Conservation (phyloP, 1,140 invertebrate genomes). For the Eumeta japonica region DNA sequence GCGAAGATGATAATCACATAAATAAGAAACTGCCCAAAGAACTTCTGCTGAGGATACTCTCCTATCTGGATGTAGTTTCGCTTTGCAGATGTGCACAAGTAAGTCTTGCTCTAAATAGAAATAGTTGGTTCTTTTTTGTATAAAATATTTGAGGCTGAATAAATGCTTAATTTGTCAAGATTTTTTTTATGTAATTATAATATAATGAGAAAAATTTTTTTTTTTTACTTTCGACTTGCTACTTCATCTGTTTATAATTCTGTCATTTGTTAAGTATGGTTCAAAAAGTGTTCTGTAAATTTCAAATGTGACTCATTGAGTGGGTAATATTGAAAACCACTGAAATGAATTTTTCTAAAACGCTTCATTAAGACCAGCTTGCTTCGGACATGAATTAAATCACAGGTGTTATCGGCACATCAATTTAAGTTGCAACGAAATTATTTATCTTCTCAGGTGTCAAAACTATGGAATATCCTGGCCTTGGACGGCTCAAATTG, state of each 20-base stretch:
- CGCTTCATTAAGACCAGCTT: not conserved
- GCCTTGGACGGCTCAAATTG: slow-evolving; percentile 99
- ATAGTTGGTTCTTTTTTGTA: not conserved
- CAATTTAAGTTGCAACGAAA: too few relatives aligned
- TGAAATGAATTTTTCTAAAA: too few relatives aligned
- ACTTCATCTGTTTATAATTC: too few relatives aligned
- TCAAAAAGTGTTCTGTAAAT: too few relatives aligned
- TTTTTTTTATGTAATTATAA: not conserved
- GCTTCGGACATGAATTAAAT: not conserved
- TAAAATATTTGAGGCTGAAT: slow-evolving; percentile 1
- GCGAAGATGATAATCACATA: slow-evolving; percentile 84
- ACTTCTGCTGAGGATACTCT: slow-evolving; percentile 92
- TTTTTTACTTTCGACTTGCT: too few relatives aligned
- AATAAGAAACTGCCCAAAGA: slow-evolving; percentile 97
- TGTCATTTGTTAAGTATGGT: too few relatives aligned
- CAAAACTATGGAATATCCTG: slow-evolving; percentile 94
- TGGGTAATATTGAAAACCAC: too few relatives aligned
- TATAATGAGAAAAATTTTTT: not conserved
- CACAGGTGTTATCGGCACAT: too few relatives aligned
- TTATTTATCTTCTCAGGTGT: slow-evolving; percentile 69
- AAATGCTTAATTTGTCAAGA: not conserved
- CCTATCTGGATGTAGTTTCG: slow-evolving; percentile 96
- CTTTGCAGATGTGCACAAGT: slow-evolving; percentile 97
- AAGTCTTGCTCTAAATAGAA: slow-evolving; percentile 8
- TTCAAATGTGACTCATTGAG: too few relatives aligned